phyloP scores from a whole-genome alignment of 2,797 vertebrate species.

The Phataginus tricuspis region DNA sequence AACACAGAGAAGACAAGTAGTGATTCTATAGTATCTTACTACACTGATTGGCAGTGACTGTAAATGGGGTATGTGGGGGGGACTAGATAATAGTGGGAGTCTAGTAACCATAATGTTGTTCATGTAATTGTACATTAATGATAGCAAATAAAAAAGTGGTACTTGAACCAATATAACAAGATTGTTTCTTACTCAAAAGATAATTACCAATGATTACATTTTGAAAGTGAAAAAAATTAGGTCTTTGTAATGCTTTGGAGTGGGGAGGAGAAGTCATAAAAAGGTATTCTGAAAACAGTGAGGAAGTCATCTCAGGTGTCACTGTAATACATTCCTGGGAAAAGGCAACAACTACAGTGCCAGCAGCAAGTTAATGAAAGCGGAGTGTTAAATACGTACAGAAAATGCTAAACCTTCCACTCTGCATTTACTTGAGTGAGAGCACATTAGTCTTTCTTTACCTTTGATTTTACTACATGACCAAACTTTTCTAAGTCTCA shows the following conservation, averaged over 20 bases:
- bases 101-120: no score
- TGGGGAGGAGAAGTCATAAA: background rate
- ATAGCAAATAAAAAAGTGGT: background rate
- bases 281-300: constrained; percentile 20
- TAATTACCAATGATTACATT: constrained; percentile 47
- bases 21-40: no score
- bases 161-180: constrained; percentile 34
- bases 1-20: no score
- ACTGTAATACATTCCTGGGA: constrained; percentile 11
- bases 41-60: no score
- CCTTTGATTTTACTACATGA: constrained; percentile 72
- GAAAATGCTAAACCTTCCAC: background rate
- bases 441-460: constrained; percentile 73
- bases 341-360: background rate
- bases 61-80: no score
- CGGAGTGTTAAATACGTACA: background rate
- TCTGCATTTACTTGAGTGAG: background rate
- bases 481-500: constrained; percentile 81
- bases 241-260: background rate
- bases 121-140: no score
- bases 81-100: no score
- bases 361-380: constrained; percentile 38
- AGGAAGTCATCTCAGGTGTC: background rate
- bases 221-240: constrained; percentile 19
- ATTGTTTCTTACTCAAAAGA: background rate